Evolutionary conservation across 2,797 vertebrate species (phyloP), one percentile per base, ranked within the genome.

Genomic region (Ispidina lecontei): DNA sequence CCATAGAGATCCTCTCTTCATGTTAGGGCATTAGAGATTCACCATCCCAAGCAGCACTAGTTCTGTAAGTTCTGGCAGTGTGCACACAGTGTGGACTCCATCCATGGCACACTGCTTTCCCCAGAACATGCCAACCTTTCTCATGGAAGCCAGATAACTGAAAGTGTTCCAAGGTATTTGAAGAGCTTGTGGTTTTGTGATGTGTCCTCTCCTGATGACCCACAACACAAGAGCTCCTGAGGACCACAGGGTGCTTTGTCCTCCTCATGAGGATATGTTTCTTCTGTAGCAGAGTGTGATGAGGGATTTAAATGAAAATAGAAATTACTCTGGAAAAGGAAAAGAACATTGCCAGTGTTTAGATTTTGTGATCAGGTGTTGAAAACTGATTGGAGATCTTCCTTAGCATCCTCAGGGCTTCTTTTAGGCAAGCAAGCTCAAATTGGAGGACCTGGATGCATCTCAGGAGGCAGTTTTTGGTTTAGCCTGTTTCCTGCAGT

Each of bases 231-330:
- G 13, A 71, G 9, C 15, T 31, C 47, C 14, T 16, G 54, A 62
- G 54, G 33, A 59, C 28, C 62, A 44, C 77, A 60, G 29, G 4
- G 2, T 17, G 10, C 23, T 58, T n/a, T 19, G 7, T 31, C 29
- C 13, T 55, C 33, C 51, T 65, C n/a, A 52, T 29, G 26, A 19
- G 31, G 25, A 29, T 35, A 14, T 18, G 8, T 35, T 92, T 35
- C 54, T 68, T 58, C 31, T n/a, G 0, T 10, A n/a, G 25, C 3
- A 2, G 7, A 65, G 16, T 1, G 8, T 4, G 3, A 28, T 51
- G 25, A 87, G 31, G 15, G 10, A 79, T 28, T 67, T 39, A 47
- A 83, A 35, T 72, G 33, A 43, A 91, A 71, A 55, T 28, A 44
- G 17, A 62, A 68, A 65, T 56, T 2, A 2, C 5, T 54, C 31